phyloP scores from a whole-genome alignment of 2,113 vertebrate genomes.

The Lepidothrix coronata region DNA sequence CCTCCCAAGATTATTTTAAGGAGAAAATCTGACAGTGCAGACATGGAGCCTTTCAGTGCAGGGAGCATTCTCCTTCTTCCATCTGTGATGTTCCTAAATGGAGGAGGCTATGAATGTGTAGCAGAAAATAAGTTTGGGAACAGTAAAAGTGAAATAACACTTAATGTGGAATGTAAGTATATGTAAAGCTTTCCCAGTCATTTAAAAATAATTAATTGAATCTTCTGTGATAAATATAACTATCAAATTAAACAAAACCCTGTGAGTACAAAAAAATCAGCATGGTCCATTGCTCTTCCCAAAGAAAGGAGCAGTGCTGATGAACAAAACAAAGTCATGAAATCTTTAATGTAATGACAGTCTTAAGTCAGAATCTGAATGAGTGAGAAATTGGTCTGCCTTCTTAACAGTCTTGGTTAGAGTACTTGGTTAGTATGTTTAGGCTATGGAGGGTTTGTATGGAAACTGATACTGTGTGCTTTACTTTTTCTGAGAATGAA shows the following conservation, averaged over 20 bases:
- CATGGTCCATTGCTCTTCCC: neutral
- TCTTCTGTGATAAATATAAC: neutral
- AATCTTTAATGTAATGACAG: neutral
- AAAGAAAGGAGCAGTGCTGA: neutral
- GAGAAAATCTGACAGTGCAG: neutral
- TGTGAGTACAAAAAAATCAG: neutral
- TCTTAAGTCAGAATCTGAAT: neutral
- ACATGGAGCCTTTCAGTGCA: neutral
- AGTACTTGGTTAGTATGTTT: neutral
- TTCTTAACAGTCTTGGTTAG: neutral
- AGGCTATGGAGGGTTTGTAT: neutral
- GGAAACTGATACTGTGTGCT: neutral
- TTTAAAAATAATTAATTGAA: neutral
- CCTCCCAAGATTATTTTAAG: conserved; percentile 36
- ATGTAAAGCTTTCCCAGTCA: neutral
- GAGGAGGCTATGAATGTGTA: conserved; percentile 53
- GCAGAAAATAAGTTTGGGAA: conserved; percentile 51
- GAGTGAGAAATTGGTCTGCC: neutral
- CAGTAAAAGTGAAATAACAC: conserved; percentile 6
- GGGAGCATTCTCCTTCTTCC: neutral
- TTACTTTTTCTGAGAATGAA: neutral
- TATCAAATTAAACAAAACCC: neutral
- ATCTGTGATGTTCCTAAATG: neutral
- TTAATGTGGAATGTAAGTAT: conserved; percentile 66
- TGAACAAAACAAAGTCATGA: neutral